Evolutionary conservation across 2,888 invertebrate species (phyloP).

Genomic region (Stenurella melanura): DNA sequence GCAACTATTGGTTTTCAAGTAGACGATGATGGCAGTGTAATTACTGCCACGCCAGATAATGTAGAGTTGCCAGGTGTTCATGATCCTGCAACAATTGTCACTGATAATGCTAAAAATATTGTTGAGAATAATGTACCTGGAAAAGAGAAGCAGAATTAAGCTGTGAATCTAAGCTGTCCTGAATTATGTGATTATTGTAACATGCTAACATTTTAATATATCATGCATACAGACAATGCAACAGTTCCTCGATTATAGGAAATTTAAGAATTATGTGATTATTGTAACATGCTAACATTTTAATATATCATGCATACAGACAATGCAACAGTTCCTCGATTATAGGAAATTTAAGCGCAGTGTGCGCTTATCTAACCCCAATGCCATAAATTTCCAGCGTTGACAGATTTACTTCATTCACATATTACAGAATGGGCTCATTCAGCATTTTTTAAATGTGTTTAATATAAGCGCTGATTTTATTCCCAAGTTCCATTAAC

Average conservation of each 20-base stretch:
- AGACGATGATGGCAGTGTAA: conserved; percentile 77
- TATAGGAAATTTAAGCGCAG: too few relatives aligned
- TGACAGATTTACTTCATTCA: too few relatives aligned
- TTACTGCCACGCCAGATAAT: conserved; percentile 64
- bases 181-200: background rate
- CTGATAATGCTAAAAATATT: conserved; percentile 1
- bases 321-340: too few relatives aligned
- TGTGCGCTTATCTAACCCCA: too few relatives aligned
- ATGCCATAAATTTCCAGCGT: too few relatives aligned
- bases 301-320: too few relatives aligned
- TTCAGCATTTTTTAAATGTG: too few relatives aligned
- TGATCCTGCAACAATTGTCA: conserved; percentile 26
- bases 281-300: background rate
- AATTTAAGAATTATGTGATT: conserved; percentile 4
- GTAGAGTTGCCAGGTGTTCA: conserved; percentile 67
- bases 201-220: background rate
- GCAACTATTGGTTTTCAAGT: conserved; percentile 88
- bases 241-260: too few relatives aligned
- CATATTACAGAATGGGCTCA: too few relatives aligned
- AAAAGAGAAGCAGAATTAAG: background rate
- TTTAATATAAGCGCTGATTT: too few relatives aligned
- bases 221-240: too few relatives aligned
- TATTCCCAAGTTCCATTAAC: too few relatives aligned
- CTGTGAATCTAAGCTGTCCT: background rate
- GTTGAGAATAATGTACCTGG: background rate